Evolutionary conservation across 1,140 invertebrate genomes (phyloP).

Genomic region (Pseudomyrmex concolor): DNA sequence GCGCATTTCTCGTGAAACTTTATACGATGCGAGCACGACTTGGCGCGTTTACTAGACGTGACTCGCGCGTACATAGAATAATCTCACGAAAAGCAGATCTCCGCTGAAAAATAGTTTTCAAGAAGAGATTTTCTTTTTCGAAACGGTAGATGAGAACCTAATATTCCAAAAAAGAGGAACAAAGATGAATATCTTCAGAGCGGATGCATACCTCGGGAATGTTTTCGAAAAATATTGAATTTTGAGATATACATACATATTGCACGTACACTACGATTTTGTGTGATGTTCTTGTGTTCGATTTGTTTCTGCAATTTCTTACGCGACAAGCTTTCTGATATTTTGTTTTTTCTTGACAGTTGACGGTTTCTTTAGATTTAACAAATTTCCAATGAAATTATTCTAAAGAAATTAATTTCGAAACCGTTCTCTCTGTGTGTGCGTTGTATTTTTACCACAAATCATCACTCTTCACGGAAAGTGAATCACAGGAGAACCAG

Average conservation of each 20-base stretch:
- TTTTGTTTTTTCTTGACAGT: not conserved
- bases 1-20: constrained; percentile 2
- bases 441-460: not conserved
- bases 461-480: constrained; percentile 17
- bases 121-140: not conserved
- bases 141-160: not conserved
- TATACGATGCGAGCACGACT: not conserved
- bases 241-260: not conserved
- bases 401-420: too few species aligned
- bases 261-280: not conserved
- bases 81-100: not conserved
- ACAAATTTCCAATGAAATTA: too few species aligned
- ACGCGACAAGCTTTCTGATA: not conserved
- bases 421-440: too few species aligned
- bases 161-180: not conserved
- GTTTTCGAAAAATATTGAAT: constrained; percentile 3
- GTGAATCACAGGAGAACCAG: not conserved
- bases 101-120: not conserved
- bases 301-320: constrained; percentile 13
- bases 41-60: constrained; percentile 23
- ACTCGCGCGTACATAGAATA: constrained; percentile 42
- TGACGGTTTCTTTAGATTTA: too few species aligned
- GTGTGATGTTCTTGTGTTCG: not conserved
- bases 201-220: not conserved
- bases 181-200: not conserved